Percentiles rank a stretch among this genome's conserved stretches.
phyloP scores from a whole-genome alignment of 2,888 invertebrate species.

The Hermodice carunculata region DNA sequence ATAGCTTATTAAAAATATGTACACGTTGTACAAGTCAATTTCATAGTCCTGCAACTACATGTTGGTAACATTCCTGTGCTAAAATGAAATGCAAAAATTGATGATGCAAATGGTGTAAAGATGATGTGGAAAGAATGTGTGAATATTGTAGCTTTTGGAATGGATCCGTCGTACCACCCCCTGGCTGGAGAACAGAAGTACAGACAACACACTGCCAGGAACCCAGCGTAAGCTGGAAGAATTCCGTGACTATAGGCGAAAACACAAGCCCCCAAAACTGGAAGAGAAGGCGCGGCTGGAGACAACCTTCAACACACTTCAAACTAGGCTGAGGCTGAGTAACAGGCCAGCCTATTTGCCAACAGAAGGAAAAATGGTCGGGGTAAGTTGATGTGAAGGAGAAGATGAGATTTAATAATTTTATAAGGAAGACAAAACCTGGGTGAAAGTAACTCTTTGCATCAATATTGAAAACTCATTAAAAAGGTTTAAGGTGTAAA shows the following conservation, averaged over 20 bases:
- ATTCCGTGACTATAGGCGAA: constrained; percentile 98
- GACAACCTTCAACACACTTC: constrained; percentile 99
- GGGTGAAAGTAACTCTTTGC: too few species aligned
- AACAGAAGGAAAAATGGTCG: constrained; percentile 98
- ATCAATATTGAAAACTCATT: too few species aligned
- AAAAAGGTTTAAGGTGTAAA: too few species aligned
- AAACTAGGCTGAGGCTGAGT: constrained; percentile 97
- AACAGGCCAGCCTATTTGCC: constrained; percentile 99
- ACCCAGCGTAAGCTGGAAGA: constrained; percentile 98
- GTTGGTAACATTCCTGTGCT: too few species aligned
- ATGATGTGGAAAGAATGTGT: too few species aligned
- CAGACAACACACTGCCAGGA: constrained; percentile 96
- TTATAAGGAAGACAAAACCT: too few species aligned
- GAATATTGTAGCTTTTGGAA: constrained; percentile 83
- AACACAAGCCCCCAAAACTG: constrained; percentile 99
- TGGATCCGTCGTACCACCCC: constrained; percentile 99
- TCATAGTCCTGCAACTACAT: too few species aligned
- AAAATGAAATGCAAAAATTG: too few species aligned
- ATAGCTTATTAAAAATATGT: too few species aligned
- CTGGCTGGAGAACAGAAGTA: constrained; percentile 74
- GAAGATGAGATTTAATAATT: too few species aligned
- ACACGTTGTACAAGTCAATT: too few species aligned
- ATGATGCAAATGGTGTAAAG: too few species aligned
- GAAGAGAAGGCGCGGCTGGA: constrained; percentile 99
- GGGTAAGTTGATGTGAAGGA: constrained; percentile 83